phyloP scores from a whole-genome alignment of 1,140 invertebrate genomes.

The Ooceraea biroi region DNA sequence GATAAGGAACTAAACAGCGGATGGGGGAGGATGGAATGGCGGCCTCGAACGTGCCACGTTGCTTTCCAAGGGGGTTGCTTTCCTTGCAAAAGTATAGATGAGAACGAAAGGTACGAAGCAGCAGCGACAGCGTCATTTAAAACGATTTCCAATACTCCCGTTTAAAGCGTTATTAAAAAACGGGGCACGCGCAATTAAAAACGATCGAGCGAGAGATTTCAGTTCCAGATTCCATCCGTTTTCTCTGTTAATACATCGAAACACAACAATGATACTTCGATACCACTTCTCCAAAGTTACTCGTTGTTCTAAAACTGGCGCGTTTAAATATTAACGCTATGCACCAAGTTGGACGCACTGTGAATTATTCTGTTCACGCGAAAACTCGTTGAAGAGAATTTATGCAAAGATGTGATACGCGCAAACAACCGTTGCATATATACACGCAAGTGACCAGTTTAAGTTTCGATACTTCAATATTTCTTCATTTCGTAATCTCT shows the following conservation, averaged over 20 bases:
- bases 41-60: slow-evolving; percentile 65
- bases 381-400: slow-evolving; percentile 5
- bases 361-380: slow-evolving; percentile 12
- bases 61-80: slow-evolving; percentile 53
- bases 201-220: slow-evolving; percentile 45
- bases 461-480: not conserved
- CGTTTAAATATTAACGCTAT: slow-evolving; percentile 12
- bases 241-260: not conserved
- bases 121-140: slow-evolving; percentile 57
- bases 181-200: slow-evolving; percentile 46
- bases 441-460: not conserved
- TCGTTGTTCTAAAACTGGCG: not conserved
- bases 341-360: not conserved
- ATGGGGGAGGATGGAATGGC: slow-evolving; percentile 25
- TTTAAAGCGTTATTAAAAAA: slow-evolving; percentile 51
- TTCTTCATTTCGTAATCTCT: slow-evolving; percentile 30
- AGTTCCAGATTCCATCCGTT: slow-evolving; percentile 38
- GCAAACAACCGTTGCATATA: not conserved
- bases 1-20: slow-evolving; percentile 67
- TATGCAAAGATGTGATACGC: not conserved
- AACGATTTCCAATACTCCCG: slow-evolving; percentile 69
- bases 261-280: not conserved
- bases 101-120: slow-evolving; percentile 56
- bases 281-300: not conserved
- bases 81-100: slow-evolving; percentile 61